Evolutionary conservation across 2,797 vertebrate genomes (phyloP).

Genomic region (Pangasius larnaudii): DNA sequence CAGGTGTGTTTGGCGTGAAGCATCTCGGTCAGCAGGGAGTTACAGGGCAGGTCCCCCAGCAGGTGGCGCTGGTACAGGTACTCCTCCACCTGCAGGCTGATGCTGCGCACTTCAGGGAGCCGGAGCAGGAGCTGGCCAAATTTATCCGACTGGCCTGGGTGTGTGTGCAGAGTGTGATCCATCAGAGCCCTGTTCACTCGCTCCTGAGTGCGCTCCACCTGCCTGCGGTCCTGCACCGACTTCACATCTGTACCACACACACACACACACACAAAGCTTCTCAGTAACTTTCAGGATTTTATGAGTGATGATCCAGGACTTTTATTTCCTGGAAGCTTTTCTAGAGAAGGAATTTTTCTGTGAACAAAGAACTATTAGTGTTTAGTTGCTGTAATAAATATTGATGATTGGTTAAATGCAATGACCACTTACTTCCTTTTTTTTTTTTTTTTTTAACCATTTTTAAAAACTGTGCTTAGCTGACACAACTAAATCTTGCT

Average conservation of each 20-base stretch:
- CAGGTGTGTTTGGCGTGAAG: conserved; percentile 80
- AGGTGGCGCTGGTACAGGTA: conserved; percentile 85
- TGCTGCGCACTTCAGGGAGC: conserved; percentile 82
- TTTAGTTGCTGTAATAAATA: not conserved
- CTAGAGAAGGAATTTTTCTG: not conserved
- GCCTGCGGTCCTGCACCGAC: conserved; percentile 73
- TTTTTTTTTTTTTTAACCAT: too few species aligned
- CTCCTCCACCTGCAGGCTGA: conserved; percentile 82
- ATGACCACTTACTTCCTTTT: too few species aligned
- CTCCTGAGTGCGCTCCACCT: conserved; percentile 81
- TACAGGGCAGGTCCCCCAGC: conserved; percentile 82
- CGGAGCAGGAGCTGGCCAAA: conserved; percentile 82
- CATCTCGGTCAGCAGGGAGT: conserved; percentile 83
- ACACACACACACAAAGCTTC: not conserved
- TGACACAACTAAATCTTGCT: not conserved
- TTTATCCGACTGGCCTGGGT: conserved; percentile 78
- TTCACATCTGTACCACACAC: conserved; percentile 74
- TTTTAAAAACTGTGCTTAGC: not conserved
- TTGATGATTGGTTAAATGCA: not conserved
- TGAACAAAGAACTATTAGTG: not conserved
- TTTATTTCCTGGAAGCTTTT: not conserved
- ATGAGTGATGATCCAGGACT: not conserved
- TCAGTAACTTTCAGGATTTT: not conserved
- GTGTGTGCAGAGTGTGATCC: conserved; percentile 76
- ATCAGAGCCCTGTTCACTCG: conserved; percentile 80